These are phyloP conservation scores for Dermochelys coriacea DNA, from an alignment of 2,797 vertebrate genomes.

Conservation along the genomic window DNA sequence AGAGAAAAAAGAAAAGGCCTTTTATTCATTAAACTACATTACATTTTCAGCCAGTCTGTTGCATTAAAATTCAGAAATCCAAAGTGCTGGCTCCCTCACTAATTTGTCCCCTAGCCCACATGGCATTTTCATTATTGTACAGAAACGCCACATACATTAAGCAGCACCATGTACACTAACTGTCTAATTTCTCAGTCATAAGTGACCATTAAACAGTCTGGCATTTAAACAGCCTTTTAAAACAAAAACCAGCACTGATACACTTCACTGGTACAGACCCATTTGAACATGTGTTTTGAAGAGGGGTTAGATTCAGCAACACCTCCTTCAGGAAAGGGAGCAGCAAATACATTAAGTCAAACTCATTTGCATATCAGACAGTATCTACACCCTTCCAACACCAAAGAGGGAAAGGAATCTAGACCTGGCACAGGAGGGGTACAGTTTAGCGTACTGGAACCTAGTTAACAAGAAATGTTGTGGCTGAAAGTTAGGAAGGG, in stretches of 20 bases:
- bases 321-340: slow-evolving; percentile 47
- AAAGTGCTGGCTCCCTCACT: background rate
- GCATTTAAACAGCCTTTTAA: background rate
- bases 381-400: background rate
- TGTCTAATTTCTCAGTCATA: background rate
- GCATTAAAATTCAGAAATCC: background rate
- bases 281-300: background rate
- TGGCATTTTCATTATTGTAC: background rate
- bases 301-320: background rate
- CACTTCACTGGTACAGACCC: background rate
- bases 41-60: background rate
- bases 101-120: background rate
- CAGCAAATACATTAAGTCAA: background rate
- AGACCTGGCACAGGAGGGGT: background rate
- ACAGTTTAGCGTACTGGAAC: background rate
- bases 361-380: background rate
- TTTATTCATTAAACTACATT: background rate
- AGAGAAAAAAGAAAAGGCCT: background rate
- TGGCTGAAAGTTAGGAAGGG: slow-evolving; percentile 55
- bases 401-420: background rate
- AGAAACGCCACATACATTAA: background rate
- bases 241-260: background rate
- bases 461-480: slow-evolving; percentile 41
- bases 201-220: accelerated
- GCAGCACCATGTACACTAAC: background rate